phyloP scores from a whole-genome alignment of 2,888 invertebrate species.

The Tethea ocularis region DNA sequence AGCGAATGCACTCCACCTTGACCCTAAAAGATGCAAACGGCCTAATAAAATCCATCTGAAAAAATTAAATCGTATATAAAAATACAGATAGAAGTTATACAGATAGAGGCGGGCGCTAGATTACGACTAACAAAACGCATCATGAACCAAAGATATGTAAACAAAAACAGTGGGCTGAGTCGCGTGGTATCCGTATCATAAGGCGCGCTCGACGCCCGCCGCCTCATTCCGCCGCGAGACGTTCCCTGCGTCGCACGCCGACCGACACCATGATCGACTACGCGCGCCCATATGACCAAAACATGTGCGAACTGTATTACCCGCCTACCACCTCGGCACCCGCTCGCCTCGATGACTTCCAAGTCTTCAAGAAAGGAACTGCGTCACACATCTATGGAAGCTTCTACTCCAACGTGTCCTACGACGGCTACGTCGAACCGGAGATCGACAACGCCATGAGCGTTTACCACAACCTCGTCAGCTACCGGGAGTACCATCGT shows the following conservation, averaged over 20 bases:
- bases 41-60: not conserved
- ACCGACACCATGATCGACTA: conserved; percentile 70
- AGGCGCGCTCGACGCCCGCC: conserved; percentile 42
- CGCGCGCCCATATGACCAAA: conserved; percentile 76
- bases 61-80: too few relatives aligned
- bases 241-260: conserved; percentile 55
- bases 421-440: conserved; percentile 67
- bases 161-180: not conserved
- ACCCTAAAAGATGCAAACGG: not conserved
- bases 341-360: conserved; percentile 76
- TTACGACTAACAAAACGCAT: not conserved
- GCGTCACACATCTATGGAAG: conserved; percentile 68
- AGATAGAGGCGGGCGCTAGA: not conserved
- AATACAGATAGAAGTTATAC: too few relatives aligned
- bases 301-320: conserved; percentile 73
- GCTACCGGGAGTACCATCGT: conserved; percentile 61
- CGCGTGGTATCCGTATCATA: conserved; percentile 51
- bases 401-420: conserved; percentile 64
- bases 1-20: not conserved
- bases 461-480: conserved; percentile 73
- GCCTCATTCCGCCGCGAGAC: conserved; percentile 60
- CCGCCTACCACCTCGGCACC: conserved; percentile 64
- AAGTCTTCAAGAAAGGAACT: conserved; percentile 74
- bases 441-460: conserved; percentile 64
- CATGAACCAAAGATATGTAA: not conserved